phyloP scores from a whole-genome alignment of 2,797 vertebrate species.

The Microctenopoma steveboyesi region DNA sequence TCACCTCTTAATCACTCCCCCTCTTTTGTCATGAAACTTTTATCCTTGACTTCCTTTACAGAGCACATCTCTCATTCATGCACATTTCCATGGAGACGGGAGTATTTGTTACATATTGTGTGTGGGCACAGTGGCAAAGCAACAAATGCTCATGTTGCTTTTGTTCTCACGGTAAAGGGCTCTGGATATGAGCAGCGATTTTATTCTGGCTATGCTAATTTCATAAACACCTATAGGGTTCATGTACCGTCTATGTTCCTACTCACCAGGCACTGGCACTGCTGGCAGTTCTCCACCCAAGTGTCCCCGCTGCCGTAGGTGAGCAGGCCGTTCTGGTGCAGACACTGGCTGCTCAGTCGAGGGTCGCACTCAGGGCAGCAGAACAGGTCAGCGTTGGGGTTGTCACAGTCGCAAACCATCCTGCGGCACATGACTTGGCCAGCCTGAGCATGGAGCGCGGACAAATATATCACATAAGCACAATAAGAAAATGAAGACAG shows the following conservation, averaged over 20 bases:
- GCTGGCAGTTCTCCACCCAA: constrained; percentile 96
- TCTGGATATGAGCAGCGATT: constrained; percentile 1
- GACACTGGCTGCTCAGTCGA: constrained; percentile 94
- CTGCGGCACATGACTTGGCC: constrained; percentile 96
- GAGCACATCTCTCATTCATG: constrained; percentile 40
- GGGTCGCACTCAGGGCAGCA: constrained; percentile 99
- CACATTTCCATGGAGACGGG: constrained; percentile 66
- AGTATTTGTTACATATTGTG: constrained; percentile 39
- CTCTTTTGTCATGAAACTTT: constrained; percentile 47
- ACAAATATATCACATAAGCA: background rate
- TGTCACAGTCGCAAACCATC: constrained; percentile 99
- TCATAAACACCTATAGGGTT: background rate
- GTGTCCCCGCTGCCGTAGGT: constrained; percentile 95
- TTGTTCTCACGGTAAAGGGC: background rate
- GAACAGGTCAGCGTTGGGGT: constrained; percentile 95
- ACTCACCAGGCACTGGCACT: constrained; percentile 97
- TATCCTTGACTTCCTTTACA: constrained; percentile 66
- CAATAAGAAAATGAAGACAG: constrained; percentile 23
- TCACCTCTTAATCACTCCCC: constrained; percentile 60
- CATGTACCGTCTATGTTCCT: background rate
- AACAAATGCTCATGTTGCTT: constrained; percentile 26
- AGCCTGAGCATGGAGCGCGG: constrained; percentile 76
- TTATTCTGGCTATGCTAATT: background rate
- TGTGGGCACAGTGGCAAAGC: constrained; percentile 31
- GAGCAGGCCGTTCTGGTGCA: constrained; percentile 94